These are phyloP conservation scores for Cardiocondyla obscurior DNA, from an alignment of 1,140 invertebrate species.

Conservation along the genomic window DNA sequence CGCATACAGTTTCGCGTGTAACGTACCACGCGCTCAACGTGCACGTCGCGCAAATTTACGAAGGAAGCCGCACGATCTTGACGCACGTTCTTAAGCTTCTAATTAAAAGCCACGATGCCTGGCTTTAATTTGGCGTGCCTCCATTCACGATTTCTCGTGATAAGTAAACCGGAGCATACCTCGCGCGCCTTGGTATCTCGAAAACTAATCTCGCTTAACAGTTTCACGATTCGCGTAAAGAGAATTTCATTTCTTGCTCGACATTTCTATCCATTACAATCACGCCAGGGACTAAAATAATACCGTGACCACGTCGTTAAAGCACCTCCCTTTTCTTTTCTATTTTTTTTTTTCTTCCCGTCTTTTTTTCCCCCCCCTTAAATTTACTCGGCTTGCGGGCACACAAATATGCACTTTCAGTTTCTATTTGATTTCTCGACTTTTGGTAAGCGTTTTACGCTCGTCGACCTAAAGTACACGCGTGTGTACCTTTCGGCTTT, in stretches of 20 bases:
- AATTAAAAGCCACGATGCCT: constrained; percentile 68
- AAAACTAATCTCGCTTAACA: constrained; percentile 7
- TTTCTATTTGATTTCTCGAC: constrained; percentile 40
- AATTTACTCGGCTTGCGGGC: neutral
- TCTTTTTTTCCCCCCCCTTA: too few species aligned
- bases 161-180: constrained; percentile 3
- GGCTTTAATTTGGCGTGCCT: constrained; percentile 60
- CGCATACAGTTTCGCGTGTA: neutral
- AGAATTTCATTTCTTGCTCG: neutral
- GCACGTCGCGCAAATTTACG: constrained; percentile 53
- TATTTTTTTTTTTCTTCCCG: neutral
- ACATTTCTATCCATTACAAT: neutral
- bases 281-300: neutral
- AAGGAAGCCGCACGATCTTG: constrained; percentile 60
- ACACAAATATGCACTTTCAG: neutral
- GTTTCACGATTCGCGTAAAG: constrained; percentile 25
- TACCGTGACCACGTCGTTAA: neutral
- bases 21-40: neutral
- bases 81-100: constrained; percentile 65
- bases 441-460: constrained; percentile 41
- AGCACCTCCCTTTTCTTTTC: neutral
- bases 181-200: neutral
- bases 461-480: neutral
- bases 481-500: constrained; percentile 22
- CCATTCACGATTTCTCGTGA: constrained; percentile 57